Evolutionary conservation across 2,113 vertebrate species (phyloP), one percentile per base, ranked within the genome.

Genomic region (Channa argus): DNA sequence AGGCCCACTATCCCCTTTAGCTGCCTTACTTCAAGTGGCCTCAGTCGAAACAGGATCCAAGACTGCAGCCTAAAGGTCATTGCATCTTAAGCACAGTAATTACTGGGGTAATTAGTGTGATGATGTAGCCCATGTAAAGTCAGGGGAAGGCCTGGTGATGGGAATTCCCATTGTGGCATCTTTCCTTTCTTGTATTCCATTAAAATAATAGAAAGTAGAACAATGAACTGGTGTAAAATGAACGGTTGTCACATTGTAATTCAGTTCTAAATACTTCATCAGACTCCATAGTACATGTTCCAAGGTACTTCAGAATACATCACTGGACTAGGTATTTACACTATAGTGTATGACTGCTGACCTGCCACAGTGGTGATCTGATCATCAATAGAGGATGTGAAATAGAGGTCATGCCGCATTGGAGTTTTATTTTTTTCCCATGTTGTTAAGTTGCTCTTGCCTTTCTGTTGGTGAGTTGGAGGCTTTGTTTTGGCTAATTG

Each of bases 81-180:
- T 60, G 71, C 75, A 65, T 82, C 72, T 75, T 84, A 85, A 73
- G 74, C 71, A 47, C 54, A 55, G 53, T 70, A 64, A 90, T 89
- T 83, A 79, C 63, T 70, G 54, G 52, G 54, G 69, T 81, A 86
- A 92, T 92, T 91, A 84, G 63, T 56, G 61, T 76, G 71, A 80
- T 36, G 54, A 69, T 68, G 44, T 45, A n/a, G 71, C 39, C 53
- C 37, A 49, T 6, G 44, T 78, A 62, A 65, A 85, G 46, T 66
- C 73, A 66, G 58, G 50, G 34, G 52, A 75, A 37, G 44, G 12
- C 41, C 15, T 24, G 41, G 34, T 39, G 64, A 69, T 54, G 71
- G 58, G 68, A 83, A 71, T 68, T 33, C 41, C 58, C 7, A 54
- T 24, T 64, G 13, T 2, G 5, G 10, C 34, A 14, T 41, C 34